phyloP scores from a whole-genome alignment of 2,113 vertebrate genomes.

The Hylia prasina region DNA sequence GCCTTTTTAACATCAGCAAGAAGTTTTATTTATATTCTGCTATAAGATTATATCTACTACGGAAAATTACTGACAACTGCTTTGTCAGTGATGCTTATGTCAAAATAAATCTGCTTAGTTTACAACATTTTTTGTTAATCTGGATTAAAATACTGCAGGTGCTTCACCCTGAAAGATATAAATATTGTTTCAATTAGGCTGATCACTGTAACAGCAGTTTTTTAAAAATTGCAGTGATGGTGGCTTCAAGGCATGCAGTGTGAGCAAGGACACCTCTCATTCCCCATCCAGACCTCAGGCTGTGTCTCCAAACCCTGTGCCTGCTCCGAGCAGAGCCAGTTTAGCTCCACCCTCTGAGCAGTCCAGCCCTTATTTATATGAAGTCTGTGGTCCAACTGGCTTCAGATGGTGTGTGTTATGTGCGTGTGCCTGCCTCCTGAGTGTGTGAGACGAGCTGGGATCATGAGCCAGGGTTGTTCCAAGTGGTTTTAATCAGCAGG shows the following conservation, averaged over 20 bases:
- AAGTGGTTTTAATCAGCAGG: constrained; percentile 74
- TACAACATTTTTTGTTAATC: neutral
- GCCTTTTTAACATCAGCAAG: constrained; percentile 34
- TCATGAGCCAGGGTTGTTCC: constrained; percentile 62
- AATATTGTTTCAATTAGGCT: neutral
- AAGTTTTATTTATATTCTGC: constrained; percentile 50
- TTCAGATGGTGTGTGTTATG: constrained; percentile 62
- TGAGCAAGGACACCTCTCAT: neutral
- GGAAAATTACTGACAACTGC: constrained; percentile 35
- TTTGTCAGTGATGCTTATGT: neutral
- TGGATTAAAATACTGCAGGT: constrained; percentile 8
- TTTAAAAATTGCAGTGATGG: constrained; percentile 42
- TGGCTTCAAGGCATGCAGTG: neutral
- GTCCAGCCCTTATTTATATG: constrained; percentile 65
- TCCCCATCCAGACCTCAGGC: neutral
- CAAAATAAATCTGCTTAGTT: constrained; percentile 4
- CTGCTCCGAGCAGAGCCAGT: neutral
- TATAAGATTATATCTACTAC: neutral
- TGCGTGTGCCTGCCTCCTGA: constrained; percentile 54
- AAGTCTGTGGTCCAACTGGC: constrained; percentile 63
- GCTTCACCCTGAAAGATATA: neutral
- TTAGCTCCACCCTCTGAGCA: constrained; percentile 70
- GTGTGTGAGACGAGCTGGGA: constrained; percentile 57
- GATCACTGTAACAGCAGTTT: neutral
- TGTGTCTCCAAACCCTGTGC: neutral